Conservation (phyloP, 1,140 invertebrate genomes). For the Brachionus asplanchnoidis region DNA sequence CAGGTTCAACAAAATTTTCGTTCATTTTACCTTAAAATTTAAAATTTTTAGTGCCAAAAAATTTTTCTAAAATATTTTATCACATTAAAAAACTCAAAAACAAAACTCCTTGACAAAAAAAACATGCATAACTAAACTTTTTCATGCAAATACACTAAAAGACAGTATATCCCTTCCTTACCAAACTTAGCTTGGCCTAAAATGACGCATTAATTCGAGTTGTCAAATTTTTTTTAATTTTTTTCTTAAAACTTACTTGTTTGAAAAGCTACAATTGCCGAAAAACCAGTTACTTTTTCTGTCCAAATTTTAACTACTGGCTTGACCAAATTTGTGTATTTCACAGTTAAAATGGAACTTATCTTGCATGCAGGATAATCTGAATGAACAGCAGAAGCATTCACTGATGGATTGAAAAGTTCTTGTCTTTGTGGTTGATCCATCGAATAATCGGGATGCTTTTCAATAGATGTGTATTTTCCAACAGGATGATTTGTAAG, state of each 20-base stretch:
- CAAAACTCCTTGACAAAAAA: neutral
- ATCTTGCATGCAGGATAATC: slow-evolving; percentile 53
- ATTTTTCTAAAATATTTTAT: neutral
- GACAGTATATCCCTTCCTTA: neutral
- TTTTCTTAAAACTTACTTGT: slow-evolving; percentile 46
- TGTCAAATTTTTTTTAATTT: neutral
- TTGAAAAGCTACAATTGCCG: slow-evolving; percentile 55
- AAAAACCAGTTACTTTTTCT: slow-evolving; percentile 55
- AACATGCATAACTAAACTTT: neutral
- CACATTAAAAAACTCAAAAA: neutral
- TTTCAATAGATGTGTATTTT: slow-evolving; percentile 36
- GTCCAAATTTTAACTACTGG: slow-evolving; percentile 54
- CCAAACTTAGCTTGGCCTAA: neutral
- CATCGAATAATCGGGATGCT: slow-evolving; percentile 23
- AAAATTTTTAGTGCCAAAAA: neutral
- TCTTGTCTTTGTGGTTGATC: slow-evolving; percentile 43
- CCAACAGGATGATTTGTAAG: slow-evolving; percentile 55
- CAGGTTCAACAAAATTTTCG: slow-evolving; percentile 52
- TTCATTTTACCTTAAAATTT: slow-evolving; percentile 45
- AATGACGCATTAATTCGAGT: neutral
- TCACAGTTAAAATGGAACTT: slow-evolving; percentile 52
- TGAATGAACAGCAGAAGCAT: slow-evolving; percentile 29
- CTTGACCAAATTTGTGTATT: slow-evolving; percentile 54
- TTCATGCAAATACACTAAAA: neutral
- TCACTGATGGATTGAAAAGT: slow-evolving; percentile 43